Percentiles rank a stretch among this genome's conserved stretches.
phyloP scores from a whole-genome alignment of 2,113 vertebrate genomes.

The Lepisosteus oculatus region DNA sequence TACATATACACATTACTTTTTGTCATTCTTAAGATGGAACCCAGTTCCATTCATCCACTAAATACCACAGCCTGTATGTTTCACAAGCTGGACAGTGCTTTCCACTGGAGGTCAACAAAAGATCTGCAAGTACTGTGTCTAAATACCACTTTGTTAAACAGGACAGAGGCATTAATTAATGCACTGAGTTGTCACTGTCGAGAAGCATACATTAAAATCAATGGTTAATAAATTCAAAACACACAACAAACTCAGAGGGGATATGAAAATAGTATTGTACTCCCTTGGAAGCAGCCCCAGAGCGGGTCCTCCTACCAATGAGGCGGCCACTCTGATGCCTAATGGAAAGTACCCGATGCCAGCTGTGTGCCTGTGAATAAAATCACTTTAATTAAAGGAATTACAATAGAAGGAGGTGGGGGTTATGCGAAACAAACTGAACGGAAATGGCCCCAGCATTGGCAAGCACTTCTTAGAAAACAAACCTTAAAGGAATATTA shows the following conservation, averaged over 20 bases:
- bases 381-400: slow-evolving; percentile 80
- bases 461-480: slow-evolving; percentile 38
- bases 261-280: slow-evolving; percentile 72
- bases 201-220: slow-evolving; percentile 77
- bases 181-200: slow-evolving; percentile 72
- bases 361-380: slow-evolving; percentile 80
- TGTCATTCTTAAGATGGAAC: too few relatives aligned
- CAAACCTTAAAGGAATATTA: slow-evolving; percentile 61
- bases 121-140: slow-evolving; percentile 69
- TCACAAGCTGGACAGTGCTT: slow-evolving; percentile 39
- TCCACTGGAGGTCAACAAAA: slow-evolving; percentile 74
- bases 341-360: slow-evolving; percentile 74
- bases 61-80: too few relatives aligned
- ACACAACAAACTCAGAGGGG: slow-evolving; percentile 80
- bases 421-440: slow-evolving; percentile 61
- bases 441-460: slow-evolving; percentile 59
- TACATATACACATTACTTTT: too few relatives aligned
- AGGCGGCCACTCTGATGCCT: slow-evolving; percentile 72
- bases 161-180: slow-evolving; percentile 70
- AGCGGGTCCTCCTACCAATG: slow-evolving; percentile 65
- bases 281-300: slow-evolving; percentile 69
- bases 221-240: slow-evolving; percentile 83
- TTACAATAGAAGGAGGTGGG: slow-evolving; percentile 68
- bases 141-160: slow-evolving; percentile 72
- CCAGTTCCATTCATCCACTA: too few relatives aligned